phyloP scores from a whole-genome alignment of 92 coral and sea anemone species.

The Heteractis magnifica region DNA sequence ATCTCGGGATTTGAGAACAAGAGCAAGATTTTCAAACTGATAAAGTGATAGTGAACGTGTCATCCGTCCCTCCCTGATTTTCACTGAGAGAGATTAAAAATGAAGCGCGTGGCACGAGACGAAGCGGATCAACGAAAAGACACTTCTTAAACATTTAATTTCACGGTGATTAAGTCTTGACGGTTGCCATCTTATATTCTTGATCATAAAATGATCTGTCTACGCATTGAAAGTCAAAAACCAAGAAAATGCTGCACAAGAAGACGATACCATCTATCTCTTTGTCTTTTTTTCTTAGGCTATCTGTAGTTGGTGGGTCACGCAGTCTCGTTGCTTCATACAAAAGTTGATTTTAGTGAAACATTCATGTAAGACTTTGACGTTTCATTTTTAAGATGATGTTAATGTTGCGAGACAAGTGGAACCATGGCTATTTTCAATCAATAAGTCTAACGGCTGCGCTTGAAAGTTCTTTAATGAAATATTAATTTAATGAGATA shows the following conservation, averaged over 20 bases:
- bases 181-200: background rate
- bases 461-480: background rate
- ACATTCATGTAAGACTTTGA: background rate
- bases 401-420: background rate
- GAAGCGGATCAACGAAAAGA: background rate
- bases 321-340: background rate
- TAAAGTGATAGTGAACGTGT: too few relatives aligned
- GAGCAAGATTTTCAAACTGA: too few relatives aligned
- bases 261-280: background rate
- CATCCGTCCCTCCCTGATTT: too few relatives aligned
- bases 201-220: conserved; percentile 3
- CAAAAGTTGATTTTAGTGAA: background rate
- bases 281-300: background rate
- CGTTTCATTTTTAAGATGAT: background rate
- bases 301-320: background rate
- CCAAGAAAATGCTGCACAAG: background rate
- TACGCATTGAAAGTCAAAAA: background rate
- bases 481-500: background rate
- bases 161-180: background rate
- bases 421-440: background rate
- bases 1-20: too few relatives aligned
- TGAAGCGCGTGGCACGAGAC: too few relatives aligned
- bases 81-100: too few relatives aligned
- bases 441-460: background rate
- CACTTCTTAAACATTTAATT: background rate